These are phyloP conservation scores for Papilio machaon DNA, from an alignment of 1,140 invertebrate species.

Conservation along the genomic window DNA sequence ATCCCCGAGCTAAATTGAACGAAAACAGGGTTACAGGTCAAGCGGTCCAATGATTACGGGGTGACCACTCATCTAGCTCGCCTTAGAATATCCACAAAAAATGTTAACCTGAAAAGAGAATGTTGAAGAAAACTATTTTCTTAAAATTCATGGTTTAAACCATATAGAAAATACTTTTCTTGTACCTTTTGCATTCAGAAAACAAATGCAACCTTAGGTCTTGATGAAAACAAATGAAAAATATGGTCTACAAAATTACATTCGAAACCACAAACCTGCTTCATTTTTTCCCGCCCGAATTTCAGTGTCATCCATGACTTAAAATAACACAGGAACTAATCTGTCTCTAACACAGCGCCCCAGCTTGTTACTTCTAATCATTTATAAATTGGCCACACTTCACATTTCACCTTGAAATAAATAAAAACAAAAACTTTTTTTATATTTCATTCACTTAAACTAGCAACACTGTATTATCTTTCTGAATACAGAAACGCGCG, in stretches of 20 bases:
- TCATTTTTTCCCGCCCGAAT: slow-evolving; percentile 50
- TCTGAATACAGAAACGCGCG: slow-evolving; percentile 48
- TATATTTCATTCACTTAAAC: neutral
- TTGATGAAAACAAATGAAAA: neutral
- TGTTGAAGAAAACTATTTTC: too few species aligned
- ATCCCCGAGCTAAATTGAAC: slow-evolving; percentile 6
- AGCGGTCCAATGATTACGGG: neutral
- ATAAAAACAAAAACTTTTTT: neutral
- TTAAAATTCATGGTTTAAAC: too few species aligned
- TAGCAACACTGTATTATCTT: slow-evolving; percentile 5
- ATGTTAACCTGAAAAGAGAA: too few species aligned
- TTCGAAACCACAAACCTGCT: slow-evolving; percentile 47
- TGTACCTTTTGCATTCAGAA: too few species aligned
- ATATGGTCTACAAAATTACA: neutral
- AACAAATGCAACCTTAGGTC: too few species aligned
- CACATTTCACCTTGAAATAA: slow-evolving; percentile 27
- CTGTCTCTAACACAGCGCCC: neutral
- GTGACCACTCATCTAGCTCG: neutral
- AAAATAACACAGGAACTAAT: slow-evolving; percentile 38
- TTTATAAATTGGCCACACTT: slow-evolving; percentile 59
- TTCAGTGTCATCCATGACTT: slow-evolving; percentile 52
- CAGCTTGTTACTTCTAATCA: slow-evolving; percentile 54
- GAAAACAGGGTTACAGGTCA: slow-evolving; percentile 27
- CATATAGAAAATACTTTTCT: too few species aligned
- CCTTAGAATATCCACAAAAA: too few species aligned